phyloP scores from a whole-genome alignment of 2,113 vertebrate species.

The Xenopus laevis region DNA sequence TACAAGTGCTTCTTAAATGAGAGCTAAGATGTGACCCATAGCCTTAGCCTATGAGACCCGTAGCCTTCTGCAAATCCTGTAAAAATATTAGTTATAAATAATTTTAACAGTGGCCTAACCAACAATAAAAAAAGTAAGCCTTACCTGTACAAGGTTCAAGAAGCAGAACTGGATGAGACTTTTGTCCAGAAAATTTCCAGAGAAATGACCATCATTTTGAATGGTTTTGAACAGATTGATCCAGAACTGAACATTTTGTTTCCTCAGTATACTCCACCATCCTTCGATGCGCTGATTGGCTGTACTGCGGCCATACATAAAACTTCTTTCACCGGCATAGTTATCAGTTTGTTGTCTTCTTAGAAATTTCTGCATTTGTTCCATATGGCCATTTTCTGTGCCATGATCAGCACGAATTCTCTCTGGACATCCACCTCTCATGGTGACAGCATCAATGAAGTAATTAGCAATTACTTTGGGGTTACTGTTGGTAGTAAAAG shows the following conservation, averaged over 20 bases:
- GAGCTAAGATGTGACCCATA: too few species aligned
- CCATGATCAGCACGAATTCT: neutral
- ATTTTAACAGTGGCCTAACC: too few species aligned
- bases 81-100: too few species aligned
- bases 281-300: neutral
- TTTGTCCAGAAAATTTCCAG: slow-evolving; percentile 2
- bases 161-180: slow-evolving; percentile 21
- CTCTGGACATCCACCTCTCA: neutral
- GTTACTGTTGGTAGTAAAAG: neutral
- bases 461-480: neutral
- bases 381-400: neutral
- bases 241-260: slow-evolving; percentile 10
- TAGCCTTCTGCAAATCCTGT: too few species aligned
- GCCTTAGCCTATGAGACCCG: too few species aligned
- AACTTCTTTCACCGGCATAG: neutral
- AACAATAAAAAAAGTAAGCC: neutral
- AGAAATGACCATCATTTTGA: slow-evolving; percentile 1
- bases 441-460: neutral
- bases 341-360: too few species aligned
- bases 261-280: slow-evolving; percentile 14
- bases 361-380: neutral
- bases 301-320: slow-evolving; percentile 4
- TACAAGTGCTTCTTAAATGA: too few species aligned
- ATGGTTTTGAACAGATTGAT: neutral
- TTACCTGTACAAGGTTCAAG: slow-evolving; percentile 3